These are phyloP conservation scores for Campoplex nolae DNA, from an alignment of 2,888 invertebrate species.

Conservation along the genomic window DNA sequence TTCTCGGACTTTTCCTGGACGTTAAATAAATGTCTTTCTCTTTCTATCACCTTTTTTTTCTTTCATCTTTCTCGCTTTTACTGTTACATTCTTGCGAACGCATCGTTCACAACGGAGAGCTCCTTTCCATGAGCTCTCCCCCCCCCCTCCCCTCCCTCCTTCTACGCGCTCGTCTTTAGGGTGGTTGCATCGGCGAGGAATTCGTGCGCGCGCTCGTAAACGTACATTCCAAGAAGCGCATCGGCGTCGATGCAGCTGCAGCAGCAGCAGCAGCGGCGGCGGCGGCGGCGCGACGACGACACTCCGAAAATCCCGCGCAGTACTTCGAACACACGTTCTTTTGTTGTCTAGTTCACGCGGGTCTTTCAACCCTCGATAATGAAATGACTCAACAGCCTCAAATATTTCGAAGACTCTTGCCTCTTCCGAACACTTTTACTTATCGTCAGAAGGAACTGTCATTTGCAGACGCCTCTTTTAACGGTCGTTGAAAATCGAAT, in stretches of 20 bases:
- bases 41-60: neutral
- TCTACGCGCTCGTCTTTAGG: neutral
- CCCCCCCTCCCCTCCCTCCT: neutral
- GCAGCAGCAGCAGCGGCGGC: too few species aligned
- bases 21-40: constrained; percentile 6
- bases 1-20: constrained; percentile 30
- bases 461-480: neutral
- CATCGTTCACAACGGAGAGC: constrained; percentile 31
- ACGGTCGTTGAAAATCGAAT: neutral
- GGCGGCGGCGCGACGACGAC: neutral
- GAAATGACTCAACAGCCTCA: neutral
- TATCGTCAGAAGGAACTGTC: neutral
- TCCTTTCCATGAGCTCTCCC: neutral
- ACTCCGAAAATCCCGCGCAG: neutral
- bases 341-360: neutral
- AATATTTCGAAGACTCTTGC: neutral
- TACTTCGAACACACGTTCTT: neutral
- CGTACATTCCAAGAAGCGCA: constrained; percentile 63
- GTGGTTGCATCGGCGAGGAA: constrained; percentile 41
- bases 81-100: constrained; percentile 23
- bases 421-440: neutral
- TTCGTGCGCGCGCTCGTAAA: constrained; percentile 46
- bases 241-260: constrained; percentile 52
- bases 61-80: neutral
- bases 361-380: neutral